Conservation (phyloP, 2,113 vertebrate species). For the Penelope pileata region DNA sequence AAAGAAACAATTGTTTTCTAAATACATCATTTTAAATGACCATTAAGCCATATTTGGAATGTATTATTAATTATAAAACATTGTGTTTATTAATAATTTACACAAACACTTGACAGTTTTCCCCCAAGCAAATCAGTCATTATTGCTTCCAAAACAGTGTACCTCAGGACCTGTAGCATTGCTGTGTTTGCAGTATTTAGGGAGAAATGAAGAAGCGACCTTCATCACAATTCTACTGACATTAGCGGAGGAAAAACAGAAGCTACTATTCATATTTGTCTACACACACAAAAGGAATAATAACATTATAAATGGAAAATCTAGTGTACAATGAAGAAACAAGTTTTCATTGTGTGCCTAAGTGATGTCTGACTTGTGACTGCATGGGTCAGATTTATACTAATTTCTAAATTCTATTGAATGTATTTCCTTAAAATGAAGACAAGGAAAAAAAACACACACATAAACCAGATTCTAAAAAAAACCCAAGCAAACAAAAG, state of each 20-base stretch:
- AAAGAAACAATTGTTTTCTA: neutral
- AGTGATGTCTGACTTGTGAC: neutral
- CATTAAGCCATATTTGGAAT: neutral
- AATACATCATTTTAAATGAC: neutral
- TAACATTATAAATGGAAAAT: neutral
- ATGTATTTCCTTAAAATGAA: neutral
- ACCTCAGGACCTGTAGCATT: neutral
- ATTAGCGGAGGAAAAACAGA: neutral
- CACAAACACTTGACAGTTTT: neutral
- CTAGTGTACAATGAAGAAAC: neutral
- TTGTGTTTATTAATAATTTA: slow-evolving; percentile 31
- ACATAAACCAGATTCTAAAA: neutral
- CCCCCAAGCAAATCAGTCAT: neutral
- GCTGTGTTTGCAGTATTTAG: neutral
- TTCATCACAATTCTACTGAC: neutral
- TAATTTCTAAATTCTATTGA: neutral
- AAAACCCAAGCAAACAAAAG: neutral
- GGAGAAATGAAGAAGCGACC: neutral
- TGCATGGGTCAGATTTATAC: neutral
- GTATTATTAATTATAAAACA: slow-evolving; percentile 36
- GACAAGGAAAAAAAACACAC: neutral
- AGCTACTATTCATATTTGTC: neutral
- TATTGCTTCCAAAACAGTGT: neutral
- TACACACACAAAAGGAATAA: neutral
- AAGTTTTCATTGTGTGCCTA: too few relatives aligned